phyloP scores from a whole-genome alignment of 2,113 vertebrate genomes.

The Emydocephalus ijimae region DNA sequence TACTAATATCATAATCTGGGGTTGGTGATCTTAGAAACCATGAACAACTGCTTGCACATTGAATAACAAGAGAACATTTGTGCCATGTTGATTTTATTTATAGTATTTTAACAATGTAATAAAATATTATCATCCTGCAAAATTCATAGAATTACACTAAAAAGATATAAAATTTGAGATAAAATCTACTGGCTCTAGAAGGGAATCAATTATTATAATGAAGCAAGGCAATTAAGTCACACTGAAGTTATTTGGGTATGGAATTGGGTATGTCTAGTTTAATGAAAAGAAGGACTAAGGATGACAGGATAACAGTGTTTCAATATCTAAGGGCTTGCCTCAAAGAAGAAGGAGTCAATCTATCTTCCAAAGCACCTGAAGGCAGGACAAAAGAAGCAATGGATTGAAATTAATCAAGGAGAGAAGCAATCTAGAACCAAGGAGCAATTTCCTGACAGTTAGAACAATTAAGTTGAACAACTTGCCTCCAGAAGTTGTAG shows the following conservation, averaged over 20 bases:
- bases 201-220: not conserved
- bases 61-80: not conserved
- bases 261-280: too few relatives aligned
- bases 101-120: not conserved
- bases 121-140: not conserved
- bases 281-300: too few relatives aligned
- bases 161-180: not conserved
- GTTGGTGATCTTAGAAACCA: not conserved
- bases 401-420: too few relatives aligned
- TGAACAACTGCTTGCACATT: not conserved
- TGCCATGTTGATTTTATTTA: not conserved
- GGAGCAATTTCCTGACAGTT: too few relatives aligned
- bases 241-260: not conserved
- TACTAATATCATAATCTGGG: not conserved
- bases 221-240: not conserved
- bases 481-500: too few relatives aligned
- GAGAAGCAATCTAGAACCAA: too few relatives aligned
- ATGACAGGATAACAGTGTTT: too few relatives aligned
- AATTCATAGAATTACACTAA: not conserved
- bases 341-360: too few relatives aligned
- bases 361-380: too few relatives aligned
- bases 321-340: too few relatives aligned
- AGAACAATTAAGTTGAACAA: too few relatives aligned
- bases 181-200: not conserved
- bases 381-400: too few relatives aligned